Evolutionary conservation across 2,113 vertebrate species (phyloP), one percentile per base, ranked within the genome.

Genomic region (Sapajus apella): DNA sequence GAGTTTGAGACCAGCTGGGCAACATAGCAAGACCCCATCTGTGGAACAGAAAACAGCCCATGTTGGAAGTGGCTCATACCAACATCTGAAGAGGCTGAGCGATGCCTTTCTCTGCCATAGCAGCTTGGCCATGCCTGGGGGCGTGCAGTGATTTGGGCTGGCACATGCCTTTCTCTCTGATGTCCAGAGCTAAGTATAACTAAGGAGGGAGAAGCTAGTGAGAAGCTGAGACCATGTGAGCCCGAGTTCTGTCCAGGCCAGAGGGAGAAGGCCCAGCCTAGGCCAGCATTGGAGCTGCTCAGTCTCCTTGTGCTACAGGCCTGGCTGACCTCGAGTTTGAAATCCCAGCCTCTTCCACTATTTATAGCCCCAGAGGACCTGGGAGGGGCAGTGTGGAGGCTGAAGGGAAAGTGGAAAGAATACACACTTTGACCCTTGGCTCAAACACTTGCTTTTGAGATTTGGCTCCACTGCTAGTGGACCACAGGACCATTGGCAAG

Each of bases 211-310:
- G 50, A 87, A 89, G 80, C 56, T 32, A 72, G 35, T 50, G 87
- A 92, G 79, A 91, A 77, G 61, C 58, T 27, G 68, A 66, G 85
- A 92, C 47, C 45, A 55, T 58, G 86, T 93, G 91, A 90, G 81
- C 90, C 40, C 1, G 35, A 85, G 68, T 89, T 94, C 85, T 61
- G 12, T 75, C 14, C 21, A 58, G 73, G 61, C 82, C 58, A 47
- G 70, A 64, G 30, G n/a, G 55, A 58, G 16, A 9, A 40, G 64
- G 76, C 82, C 77, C 6, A 4, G 52, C 85, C 16, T 9, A 47
- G 64, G 82, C 79, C 64, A 14, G 18, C 25, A 50, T 20, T 11
- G n/a, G 64, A 79, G 83, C 23, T 47, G 45, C 21, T 55, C 47
- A 32, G 43, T 70, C 76, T 87, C 56, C 94, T 77, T 23, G 47